These are phyloP conservation scores for Leptoclinus maculatus DNA, from an alignment of 2,797 vertebrate genomes.

Conservation along the genomic window DNA sequence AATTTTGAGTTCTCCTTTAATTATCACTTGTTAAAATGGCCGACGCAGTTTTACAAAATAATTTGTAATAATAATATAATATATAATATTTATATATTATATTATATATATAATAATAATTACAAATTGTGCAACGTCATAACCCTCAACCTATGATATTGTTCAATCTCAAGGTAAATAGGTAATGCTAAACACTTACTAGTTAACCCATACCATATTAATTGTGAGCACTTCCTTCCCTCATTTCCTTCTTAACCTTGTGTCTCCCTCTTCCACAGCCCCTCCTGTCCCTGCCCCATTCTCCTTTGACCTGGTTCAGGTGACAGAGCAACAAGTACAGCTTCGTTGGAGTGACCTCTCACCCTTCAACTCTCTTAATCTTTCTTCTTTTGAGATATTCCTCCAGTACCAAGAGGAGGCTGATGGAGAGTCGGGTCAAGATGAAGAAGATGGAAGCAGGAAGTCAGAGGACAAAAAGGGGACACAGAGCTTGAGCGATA, in stretches of 20 bases:
- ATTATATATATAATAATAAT: too few relatives aligned
- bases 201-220: not conserved
- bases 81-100: too few relatives aligned
- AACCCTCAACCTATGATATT: not conserved
- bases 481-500: not conserved
- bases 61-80: too few relatives aligned
- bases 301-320: constrained; percentile 77
- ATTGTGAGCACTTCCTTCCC: not conserved
- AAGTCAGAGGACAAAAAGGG: constrained; percentile 11
- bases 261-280: constrained; percentile 65
- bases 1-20: not conserved
- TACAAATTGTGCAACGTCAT: not conserved
- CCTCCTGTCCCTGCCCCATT: constrained; percentile 74
- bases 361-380: constrained; percentile 63
- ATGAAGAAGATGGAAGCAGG: constrained; percentile 17
- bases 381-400: constrained; percentile 69
- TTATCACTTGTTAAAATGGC: not conserved
- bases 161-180: not conserved
- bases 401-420: constrained; percentile 83
- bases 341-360: constrained; percentile 82
- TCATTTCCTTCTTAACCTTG: not conserved
- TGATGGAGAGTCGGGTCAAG: not conserved
- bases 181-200: not conserved
- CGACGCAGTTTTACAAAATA: not conserved
- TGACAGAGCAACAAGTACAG: constrained; percentile 82